These are phyloP conservation scores for Scophthalmus maximus DNA, from an alignment of 2,113 vertebrate species.

Conservation along the genomic window DNA sequence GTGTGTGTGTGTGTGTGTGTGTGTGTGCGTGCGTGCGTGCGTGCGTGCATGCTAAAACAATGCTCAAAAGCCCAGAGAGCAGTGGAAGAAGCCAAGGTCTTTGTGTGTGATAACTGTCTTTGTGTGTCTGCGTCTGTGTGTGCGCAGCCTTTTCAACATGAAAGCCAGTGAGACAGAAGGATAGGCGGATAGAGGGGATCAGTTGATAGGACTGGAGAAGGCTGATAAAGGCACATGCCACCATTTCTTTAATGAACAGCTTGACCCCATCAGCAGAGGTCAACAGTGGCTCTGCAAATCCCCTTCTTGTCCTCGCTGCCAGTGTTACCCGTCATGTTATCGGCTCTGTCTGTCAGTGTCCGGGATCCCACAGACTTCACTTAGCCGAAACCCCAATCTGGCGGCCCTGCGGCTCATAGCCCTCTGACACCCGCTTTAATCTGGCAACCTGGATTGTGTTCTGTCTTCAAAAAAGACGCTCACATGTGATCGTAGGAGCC, in stretches of 20 bases:
- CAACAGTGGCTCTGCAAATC: slow-evolving; percentile 74
- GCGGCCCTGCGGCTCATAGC: slow-evolving; percentile 65
- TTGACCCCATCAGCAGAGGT: slow-evolving; percentile 80
- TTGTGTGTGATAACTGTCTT: slow-evolving; percentile 49
- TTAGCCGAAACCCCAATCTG: slow-evolving; percentile 62
- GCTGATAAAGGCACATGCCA: slow-evolving; percentile 77
- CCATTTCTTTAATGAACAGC: slow-evolving; percentile 79
- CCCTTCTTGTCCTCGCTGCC: slow-evolving; percentile 58
- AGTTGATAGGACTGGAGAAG: slow-evolving; percentile 72
- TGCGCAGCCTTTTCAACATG: slow-evolving; percentile 62
- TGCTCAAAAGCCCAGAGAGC: slow-evolving; percentile 40
- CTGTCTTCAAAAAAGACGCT: slow-evolving; percentile 62
- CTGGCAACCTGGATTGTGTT: slow-evolving; percentile 75
- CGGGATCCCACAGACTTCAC: slow-evolving; percentile 69
- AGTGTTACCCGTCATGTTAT: slow-evolving; percentile 63
- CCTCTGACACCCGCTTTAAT: slow-evolving; percentile 74
- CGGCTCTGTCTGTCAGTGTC: slow-evolving; percentile 75
- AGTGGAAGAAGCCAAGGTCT: slow-evolving; percentile 56
- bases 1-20: slow-evolving; percentile 37
- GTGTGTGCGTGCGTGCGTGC: slow-evolving; percentile 42
- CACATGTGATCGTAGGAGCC: slow-evolving; percentile 49
- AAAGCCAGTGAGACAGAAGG: slow-evolving; percentile 67
- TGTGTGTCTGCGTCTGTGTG: slow-evolving; percentile 52
- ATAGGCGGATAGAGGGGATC: slow-evolving; percentile 74
- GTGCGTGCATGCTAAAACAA: slow-evolving; percentile 41